Percentiles rank a stretch among this genome's conserved stretches.
phyloP scores from a whole-genome alignment of 2,888 invertebrate genomes.

The Theristus sp. region DNA sequence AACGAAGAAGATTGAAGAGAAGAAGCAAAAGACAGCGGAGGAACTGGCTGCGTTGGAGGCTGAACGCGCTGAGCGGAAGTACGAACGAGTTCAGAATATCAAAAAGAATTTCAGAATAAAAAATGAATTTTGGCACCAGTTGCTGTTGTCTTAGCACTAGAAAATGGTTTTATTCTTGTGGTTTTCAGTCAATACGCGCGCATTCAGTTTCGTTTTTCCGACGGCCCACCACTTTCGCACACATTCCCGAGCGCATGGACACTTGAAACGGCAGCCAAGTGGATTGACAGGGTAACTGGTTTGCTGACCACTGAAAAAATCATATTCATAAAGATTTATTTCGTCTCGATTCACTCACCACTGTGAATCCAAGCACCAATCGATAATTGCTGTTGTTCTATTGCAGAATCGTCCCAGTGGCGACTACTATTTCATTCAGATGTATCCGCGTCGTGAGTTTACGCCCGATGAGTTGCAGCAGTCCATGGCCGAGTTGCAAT shows the following conservation, averaged over 20 bases:
- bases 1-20: not conserved
- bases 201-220: slow-evolving; percentile 67
- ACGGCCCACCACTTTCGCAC: slow-evolving; percentile 43
- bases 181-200: slow-evolving; percentile 38
- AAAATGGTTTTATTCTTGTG: too few species aligned
- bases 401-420: not conserved
- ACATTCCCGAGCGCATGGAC: not conserved
- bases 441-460: slow-evolving; percentile 48
- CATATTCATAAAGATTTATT: too few species aligned
- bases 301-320: too few species aligned
- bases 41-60: not conserved
- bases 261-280: not conserved
- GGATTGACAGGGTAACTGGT: not conserved
- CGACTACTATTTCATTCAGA: slow-evolving; percentile 1
- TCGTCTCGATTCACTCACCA: too few species aligned
- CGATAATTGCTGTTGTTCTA: too few species aligned
- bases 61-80: not conserved
- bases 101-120: not conserved
- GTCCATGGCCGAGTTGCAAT: slow-evolving; percentile 46
- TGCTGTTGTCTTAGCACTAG: too few species aligned
- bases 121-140: too few species aligned
- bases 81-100: too few species aligned
- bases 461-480: slow-evolving; percentile 37
- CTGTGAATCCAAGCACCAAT: too few species aligned
- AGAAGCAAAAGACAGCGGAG: not conserved